Conservation (phyloP, 2,797 vertebrate species). For the Bryconaethiops microstoma region DNA sequence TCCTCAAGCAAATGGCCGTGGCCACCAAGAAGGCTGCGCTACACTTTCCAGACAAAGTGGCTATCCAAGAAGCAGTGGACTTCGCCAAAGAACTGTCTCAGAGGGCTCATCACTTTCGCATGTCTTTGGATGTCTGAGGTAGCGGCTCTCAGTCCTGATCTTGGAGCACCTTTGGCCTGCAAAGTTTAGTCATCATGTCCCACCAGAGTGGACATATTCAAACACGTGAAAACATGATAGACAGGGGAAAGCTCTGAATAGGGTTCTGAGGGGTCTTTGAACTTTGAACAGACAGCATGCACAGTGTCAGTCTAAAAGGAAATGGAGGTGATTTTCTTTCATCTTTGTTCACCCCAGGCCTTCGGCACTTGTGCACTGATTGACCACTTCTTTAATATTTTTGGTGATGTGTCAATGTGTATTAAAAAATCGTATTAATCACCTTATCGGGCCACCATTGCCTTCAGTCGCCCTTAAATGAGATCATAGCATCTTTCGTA, state of each 20-base stretch:
- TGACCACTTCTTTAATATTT: not conserved
- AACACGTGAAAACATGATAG: not conserved
- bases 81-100: conserved; percentile 79
- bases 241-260: too few species aligned
- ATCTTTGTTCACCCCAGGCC: not conserved
- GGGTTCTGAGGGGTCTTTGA: not conserved
- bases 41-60: conserved; percentile 74
- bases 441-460: not conserved
- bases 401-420: not conserved
- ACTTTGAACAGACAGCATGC: conserved; percentile 3
- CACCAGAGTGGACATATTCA: not conserved
- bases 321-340: not conserved
- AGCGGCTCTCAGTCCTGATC: not conserved
- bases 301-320: not conserved
- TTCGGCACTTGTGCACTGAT: not conserved
- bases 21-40: conserved; percentile 90
- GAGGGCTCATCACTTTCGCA: conserved; percentile 82
- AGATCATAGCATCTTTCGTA: not conserved
- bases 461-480: not conserved
- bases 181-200: not conserved
- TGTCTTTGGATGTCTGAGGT: conserved; percentile 73
- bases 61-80: conserved; percentile 76
- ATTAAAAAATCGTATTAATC: not conserved
- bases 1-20: conserved; percentile 88
- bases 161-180: not conserved